Evolutionary conservation across 2,797 vertebrate genomes (phyloP).

Genomic region (Iguana delicatissima): DNA sequence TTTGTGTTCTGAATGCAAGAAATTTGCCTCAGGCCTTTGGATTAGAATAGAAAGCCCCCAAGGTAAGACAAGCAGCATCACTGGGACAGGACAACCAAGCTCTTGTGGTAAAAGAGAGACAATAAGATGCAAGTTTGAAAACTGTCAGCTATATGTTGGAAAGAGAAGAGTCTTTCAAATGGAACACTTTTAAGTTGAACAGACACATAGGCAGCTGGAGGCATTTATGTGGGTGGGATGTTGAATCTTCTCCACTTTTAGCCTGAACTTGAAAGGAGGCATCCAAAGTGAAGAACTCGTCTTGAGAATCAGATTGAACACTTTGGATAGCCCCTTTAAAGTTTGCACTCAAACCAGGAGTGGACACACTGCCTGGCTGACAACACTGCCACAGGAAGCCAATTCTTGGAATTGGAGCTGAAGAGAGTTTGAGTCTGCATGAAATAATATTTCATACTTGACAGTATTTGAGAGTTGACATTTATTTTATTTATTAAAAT

Average conservation of each 20-base stretch:
- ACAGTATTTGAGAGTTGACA: not conserved
- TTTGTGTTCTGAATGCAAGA: slow-evolving; percentile 47
- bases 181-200: too few species aligned
- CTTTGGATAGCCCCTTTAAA: too few species aligned
- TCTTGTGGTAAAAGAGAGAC: not conserved
- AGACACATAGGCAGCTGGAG: too few species aligned
- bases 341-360: too few species aligned
- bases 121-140: slow-evolving; percentile 42
- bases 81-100: slow-evolving; percentile 27
- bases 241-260: not conserved
- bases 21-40: slow-evolving; percentile 45
- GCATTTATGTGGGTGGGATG: not conserved
- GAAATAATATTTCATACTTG: too few species aligned
- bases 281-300: not conserved
- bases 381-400: too few species aligned
- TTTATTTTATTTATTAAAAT: not conserved
- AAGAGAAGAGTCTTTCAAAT: too few species aligned
- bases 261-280: too few species aligned
- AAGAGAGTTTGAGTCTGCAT: not conserved
- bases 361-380: too few species aligned
- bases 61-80: slow-evolving; percentile 36
- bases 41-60: slow-evolving; percentile 49
- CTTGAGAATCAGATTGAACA: not conserved
- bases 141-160: not conserved
- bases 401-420: not conserved